Percentiles rank a stretch among this genome's conserved stretches.
Conservation (phyloP, 2,888 invertebrate species). For the Cephalotes varians region DNA sequence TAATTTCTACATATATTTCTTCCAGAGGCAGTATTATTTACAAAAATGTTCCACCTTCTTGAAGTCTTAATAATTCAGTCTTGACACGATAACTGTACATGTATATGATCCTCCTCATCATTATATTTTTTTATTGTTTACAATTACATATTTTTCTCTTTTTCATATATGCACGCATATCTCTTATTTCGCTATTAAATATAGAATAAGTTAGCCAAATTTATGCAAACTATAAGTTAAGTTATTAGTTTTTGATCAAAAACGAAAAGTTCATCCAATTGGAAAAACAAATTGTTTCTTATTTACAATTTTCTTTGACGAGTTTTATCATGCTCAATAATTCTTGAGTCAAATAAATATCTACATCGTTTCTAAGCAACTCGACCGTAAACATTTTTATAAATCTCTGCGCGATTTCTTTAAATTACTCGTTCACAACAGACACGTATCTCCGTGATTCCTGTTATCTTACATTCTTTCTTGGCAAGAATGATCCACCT, state of each 20-base stretch:
- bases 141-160: conserved; percentile 62
- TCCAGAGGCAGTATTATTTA: conserved; percentile 81
- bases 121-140: conserved; percentile 61
- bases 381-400: conserved; percentile 79
- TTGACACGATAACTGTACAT: conserved; percentile 81
- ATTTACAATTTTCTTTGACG: conserved; percentile 17
- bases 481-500: conserved; percentile 63
- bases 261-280: background rate
- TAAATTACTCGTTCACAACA: conserved; percentile 43
- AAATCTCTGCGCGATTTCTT: conserved; percentile 76
- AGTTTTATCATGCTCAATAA: conserved; percentile 36
- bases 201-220: conserved; percentile 20
- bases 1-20: conserved; percentile 81
- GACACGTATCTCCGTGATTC: conserved; percentile 21
- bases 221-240: background rate
- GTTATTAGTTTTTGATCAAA: conserved; percentile 13
- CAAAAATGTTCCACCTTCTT: conserved; percentile 82
- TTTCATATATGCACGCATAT: conserved; percentile 8
- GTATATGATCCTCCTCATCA: conserved; percentile 73
- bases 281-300: background rate
- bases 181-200: background rate
- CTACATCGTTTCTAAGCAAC: conserved; percentile 49
- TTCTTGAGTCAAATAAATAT: conserved; percentile 32
- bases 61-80: conserved; percentile 84
- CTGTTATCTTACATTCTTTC: background rate